Evolutionary conservation across 2,113 vertebrate genomes (phyloP).

Genomic region (Amphiprion percula): DNA sequence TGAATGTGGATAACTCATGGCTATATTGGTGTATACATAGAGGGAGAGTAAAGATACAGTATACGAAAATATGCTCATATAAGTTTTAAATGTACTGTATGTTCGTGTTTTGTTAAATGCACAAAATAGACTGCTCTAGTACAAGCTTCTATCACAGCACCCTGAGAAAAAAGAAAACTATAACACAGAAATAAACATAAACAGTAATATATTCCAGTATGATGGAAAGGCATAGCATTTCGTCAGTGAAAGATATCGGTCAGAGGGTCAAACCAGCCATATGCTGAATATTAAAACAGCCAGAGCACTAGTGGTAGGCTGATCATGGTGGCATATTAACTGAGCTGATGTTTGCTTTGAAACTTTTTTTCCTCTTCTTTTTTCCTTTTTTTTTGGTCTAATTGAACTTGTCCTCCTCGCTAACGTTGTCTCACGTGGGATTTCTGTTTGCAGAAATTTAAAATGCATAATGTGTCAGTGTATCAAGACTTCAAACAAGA

Average conservation of each 20-base stretch:
- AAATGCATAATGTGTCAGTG: slow-evolving; percentile 81
- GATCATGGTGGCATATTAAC: slow-evolving; percentile 65
- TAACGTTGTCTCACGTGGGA: slow-evolving; percentile 56
- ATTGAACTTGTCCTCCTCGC: slow-evolving; percentile 69
- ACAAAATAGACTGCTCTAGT: slow-evolving; percentile 83
- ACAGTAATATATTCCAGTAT: slow-evolving; percentile 85
- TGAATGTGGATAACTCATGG: slow-evolving; percentile 73
- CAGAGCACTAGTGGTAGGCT: slow-evolving; percentile 77
- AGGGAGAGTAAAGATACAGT: slow-evolving; percentile 79
- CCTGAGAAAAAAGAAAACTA: slow-evolving; percentile 86
- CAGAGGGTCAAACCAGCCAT: slow-evolving; percentile 73
- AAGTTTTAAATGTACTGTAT: slow-evolving; percentile 75
- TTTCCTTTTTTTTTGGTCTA: slow-evolving; percentile 69
- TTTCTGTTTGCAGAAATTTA: slow-evolving; percentile 69
- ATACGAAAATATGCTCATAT: slow-evolving; percentile 81
- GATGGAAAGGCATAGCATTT: slow-evolving; percentile 87
- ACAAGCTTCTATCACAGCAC: slow-evolving; percentile 86
- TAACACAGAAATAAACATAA: slow-evolving; percentile 77
- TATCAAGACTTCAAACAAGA: slow-evolving; percentile 83
- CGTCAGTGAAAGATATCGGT: slow-evolving; percentile 78
- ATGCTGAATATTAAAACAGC: slow-evolving; percentile 75
- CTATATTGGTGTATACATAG: slow-evolving; percentile 80
- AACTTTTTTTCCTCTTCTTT: slow-evolving; percentile 27
- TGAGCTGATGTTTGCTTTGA: slow-evolving; percentile 65
- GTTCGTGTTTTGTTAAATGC: slow-evolving; percentile 79